Evolutionary conservation across 2,797 vertebrate genomes (phyloP).

Genomic region (Oryzias dopingdopingensis): DNA sequence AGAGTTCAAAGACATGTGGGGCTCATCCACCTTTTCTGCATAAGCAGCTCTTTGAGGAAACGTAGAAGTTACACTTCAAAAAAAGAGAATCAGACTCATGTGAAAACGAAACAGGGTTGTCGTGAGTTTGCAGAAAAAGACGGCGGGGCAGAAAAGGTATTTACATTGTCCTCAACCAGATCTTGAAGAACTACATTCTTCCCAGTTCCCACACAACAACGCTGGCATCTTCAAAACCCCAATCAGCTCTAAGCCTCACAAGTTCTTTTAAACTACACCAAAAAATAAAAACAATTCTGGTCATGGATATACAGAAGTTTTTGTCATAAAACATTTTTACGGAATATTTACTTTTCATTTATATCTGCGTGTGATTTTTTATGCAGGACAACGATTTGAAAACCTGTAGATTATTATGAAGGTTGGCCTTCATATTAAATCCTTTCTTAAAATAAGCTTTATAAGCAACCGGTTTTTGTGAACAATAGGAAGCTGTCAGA

Average conservation of each 20-base stretch:
- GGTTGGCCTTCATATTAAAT: too few species aligned
- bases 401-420: too few species aligned
- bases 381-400: too few species aligned
- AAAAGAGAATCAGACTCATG: neutral
- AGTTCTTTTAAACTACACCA: neutral
- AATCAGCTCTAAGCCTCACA: neutral
- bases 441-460: too few species aligned
- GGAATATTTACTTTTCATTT: neutral
- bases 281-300: too few species aligned
- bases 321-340: neutral
- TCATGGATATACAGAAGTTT: too few species aligned
- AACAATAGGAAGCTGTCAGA: too few species aligned
- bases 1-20: slow-evolving; percentile 5
- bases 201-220: slow-evolving; percentile 3
- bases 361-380: neutral
- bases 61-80: too few species aligned
- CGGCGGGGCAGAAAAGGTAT: neutral
- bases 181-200: slow-evolving; percentile 53
- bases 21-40: slow-evolving; percentile 2
- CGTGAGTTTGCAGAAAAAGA: neutral
- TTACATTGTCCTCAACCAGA: neutral
- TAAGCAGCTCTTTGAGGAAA: neutral
- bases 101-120: neutral
- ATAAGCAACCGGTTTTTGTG: too few species aligned
- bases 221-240: neutral